phyloP scores from a whole-genome alignment of 2,888 invertebrate genomes.

The Lepidochitona cinerea region DNA sequence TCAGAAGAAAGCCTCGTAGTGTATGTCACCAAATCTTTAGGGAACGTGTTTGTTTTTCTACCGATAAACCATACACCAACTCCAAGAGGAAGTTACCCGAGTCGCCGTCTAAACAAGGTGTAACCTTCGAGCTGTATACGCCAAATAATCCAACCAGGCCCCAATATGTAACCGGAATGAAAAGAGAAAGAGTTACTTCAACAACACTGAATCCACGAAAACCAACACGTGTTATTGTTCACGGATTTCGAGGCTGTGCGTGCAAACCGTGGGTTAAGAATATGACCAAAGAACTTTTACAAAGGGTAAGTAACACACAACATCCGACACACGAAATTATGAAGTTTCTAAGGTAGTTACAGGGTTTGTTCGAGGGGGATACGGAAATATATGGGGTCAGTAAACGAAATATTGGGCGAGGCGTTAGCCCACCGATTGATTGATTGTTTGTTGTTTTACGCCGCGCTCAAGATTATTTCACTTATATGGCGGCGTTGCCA shows the following conservation, averaged over 20 bases:
- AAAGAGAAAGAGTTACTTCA: background rate
- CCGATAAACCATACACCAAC: background rate
- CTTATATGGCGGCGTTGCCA: too few species aligned
- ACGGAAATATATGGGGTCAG: too few species aligned
- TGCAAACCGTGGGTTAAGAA: background rate
- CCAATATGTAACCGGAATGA: background rate
- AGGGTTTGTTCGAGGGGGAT: too few species aligned
- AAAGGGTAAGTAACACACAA: background rate
- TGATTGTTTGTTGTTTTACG: too few species aligned
- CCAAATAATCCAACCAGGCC: background rate
- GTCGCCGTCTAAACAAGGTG: background rate
- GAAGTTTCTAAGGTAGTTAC: too few species aligned
- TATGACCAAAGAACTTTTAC: background rate
- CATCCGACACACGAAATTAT: too few species aligned
- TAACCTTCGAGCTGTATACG: background rate
- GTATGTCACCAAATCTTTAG: background rate
- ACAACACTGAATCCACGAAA: background rate
- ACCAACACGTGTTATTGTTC: background rate
- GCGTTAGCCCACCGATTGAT: too few species aligned
- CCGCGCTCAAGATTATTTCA: too few species aligned
- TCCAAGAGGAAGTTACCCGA: background rate
- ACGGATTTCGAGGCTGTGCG: background rate
- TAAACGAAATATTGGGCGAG: too few species aligned
- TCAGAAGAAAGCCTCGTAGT: too few species aligned
- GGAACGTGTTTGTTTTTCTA: background rate